phyloP scores from a whole-genome alignment of 2,113 vertebrate species.

The Asarcornis scutulata region DNA sequence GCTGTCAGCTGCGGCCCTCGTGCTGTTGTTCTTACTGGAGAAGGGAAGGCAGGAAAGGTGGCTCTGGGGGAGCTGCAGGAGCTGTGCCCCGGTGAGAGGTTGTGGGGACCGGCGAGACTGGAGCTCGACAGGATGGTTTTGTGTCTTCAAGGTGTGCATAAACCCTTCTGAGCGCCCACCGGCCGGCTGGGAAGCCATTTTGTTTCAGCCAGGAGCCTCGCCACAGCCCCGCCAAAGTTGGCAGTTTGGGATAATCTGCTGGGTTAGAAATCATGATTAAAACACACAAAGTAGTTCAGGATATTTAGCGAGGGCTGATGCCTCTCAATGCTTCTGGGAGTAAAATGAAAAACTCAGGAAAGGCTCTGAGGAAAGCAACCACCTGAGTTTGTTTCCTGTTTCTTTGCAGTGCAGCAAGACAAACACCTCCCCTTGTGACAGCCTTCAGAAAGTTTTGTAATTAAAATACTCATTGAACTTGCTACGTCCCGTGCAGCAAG shows the following conservation, averaged over 20 bases:
- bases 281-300: background rate
- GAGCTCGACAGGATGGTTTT: background rate
- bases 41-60: background rate
- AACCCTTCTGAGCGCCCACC: too few relatives aligned
- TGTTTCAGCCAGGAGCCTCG: too few relatives aligned
- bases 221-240: too few relatives aligned
- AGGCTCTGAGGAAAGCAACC: background rate
- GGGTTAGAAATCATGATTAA: too few relatives aligned
- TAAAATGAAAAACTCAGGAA: slow-evolving; percentile 7
- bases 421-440: background rate
- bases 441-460: background rate
- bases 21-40: background rate
- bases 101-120: background rate
- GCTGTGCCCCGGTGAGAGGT: background rate
- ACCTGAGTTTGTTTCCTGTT: background rate
- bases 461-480: background rate
- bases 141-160: too few relatives aligned
- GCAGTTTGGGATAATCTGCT: too few relatives aligned
- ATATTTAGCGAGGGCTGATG: slow-evolving; percentile 44
- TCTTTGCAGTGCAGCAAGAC: background rate
- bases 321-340: background rate
- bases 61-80: background rate
- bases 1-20: background rate
- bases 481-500: background rate
- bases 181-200: too few relatives aligned